Conservation (phyloP, 92 coral and sea anemone species). For the Nematostella vectensis region DNA sequence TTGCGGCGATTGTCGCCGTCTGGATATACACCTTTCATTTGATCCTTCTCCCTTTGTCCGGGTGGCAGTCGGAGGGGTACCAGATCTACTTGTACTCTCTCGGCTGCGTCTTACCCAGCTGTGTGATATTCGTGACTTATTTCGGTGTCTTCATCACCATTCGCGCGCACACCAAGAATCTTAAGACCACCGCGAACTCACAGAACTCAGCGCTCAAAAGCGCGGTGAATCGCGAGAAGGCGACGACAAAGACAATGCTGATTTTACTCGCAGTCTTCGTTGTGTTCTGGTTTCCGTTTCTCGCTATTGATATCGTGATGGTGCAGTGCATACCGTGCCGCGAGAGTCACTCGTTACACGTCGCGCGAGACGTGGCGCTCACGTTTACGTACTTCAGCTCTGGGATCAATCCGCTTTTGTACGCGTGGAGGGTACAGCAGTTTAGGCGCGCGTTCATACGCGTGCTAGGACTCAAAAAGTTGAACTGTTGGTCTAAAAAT, state of each 20-base stretch:
- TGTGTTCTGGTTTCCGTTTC: slow-evolving; percentile 69
- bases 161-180: slow-evolving; percentile 45
- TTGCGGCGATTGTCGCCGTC: slow-evolving; percentile 34
- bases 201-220: slow-evolving; percentile 45
- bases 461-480: slow-evolving; percentile 31
- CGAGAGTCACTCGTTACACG: slow-evolving; percentile 25
- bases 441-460: slow-evolving; percentile 61
- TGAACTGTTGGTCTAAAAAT: slow-evolving; percentile 13
- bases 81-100: slow-evolving; percentile 56
- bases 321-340: slow-evolving; percentile 59
- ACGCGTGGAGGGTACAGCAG: slow-evolving; percentile 66
- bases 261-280: slow-evolving; percentile 50
- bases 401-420: slow-evolving; percentile 63
- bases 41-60: slow-evolving; percentile 37
- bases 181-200: slow-evolving; percentile 27
- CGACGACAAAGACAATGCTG: slow-evolving; percentile 77
- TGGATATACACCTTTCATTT: slow-evolving; percentile 63
- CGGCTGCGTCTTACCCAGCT: slow-evolving; percentile 59
- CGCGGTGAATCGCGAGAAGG: slow-evolving; percentile 63
- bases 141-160: slow-evolving; percentile 50
- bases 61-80: slow-evolving; percentile 33
- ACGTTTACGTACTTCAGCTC: slow-evolving; percentile 81
- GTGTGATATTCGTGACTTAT: slow-evolving; percentile 41
- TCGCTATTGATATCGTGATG: slow-evolving; percentile 55
- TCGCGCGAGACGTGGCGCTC: slow-evolving; percentile 61